phyloP scores from a whole-genome alignment of 2,113 vertebrate species.

The Callorhinus ursinus region DNA sequence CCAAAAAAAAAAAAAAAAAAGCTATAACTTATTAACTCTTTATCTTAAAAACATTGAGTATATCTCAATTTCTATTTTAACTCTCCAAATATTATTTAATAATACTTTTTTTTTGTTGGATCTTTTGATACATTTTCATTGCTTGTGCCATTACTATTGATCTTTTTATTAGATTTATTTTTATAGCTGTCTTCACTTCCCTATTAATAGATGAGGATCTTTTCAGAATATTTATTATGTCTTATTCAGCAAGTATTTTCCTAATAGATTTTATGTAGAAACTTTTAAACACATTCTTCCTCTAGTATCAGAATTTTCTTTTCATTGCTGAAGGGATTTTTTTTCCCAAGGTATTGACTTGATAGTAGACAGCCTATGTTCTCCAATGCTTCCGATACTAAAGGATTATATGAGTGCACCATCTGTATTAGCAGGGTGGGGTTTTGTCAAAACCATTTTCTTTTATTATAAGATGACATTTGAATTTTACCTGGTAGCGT shows the following conservation, averaged over 20 bases:
- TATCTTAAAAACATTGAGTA: not conserved
- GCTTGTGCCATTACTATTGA: not conserved
- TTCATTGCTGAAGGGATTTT: not conserved
- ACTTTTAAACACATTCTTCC: not conserved
- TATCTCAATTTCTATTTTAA: not conserved
- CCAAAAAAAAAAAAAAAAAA: not conserved
- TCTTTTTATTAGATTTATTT: not conserved
- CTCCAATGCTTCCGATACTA: not conserved
- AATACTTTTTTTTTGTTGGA: not conserved
- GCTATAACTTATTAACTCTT: not conserved
- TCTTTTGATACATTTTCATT: not conserved
- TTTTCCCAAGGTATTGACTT: not conserved
- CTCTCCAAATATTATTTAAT: not conserved
- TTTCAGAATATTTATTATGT: conserved; percentile 14
- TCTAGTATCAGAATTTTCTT: conserved; percentile 8
- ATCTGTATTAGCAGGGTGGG: not conserved
- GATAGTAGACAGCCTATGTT: not conserved
- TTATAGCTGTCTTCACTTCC: not conserved
- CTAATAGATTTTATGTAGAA: not conserved
- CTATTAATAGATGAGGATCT: not conserved
- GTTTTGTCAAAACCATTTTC: not conserved
- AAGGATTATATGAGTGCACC: fast-evolving
- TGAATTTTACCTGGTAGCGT: not conserved
- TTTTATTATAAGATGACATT: not conserved
- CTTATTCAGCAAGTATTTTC: not conserved